Base-by-base conservation (phyloP, 2,113 vertebrate genomes). In the Microtus montanus region DNA sequence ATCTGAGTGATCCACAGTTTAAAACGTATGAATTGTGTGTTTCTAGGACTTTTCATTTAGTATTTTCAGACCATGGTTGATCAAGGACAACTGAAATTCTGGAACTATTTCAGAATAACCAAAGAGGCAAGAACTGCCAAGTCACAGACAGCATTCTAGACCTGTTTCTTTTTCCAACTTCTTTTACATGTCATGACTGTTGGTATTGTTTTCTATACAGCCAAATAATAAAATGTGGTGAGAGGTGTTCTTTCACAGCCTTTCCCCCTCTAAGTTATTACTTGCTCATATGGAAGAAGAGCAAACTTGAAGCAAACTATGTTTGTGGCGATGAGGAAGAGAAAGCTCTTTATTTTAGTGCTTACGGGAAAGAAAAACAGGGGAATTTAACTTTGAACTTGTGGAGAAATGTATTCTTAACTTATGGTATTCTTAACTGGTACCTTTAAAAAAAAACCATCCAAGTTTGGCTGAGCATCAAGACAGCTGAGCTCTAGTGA, bases 351-450 rank as follows among this genome's bases (percentile, higher is more conserved):
- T 95, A 85, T 78, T 95, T 97, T 91, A 38, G 44, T 85, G 63
- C 41, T 92, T 82, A 87, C 73, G 64, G 75, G 91, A 97, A 95
- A 70, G 70, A 88, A 22, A 54, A 63, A 90, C 17, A 84, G 75
- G 52, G 89, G 35, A 80, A 49, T 68, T 95, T 91, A 84, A 68
- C 91, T 91, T 93, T 93, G 74, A 92, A 93, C 78, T 91, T 70
- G 54, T 68, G 54, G 74, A 70, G 89, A 79, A 95, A 92, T 83
- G 52, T 95, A 95, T 93, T 96, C 84, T 92, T 96, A 94, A 94
- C 87, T 94, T 95, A 80, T 3, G 75, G 89, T 95, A 85, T 90
- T 91, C 89, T 96, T 96, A 95, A 94, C 87, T 95, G 80, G 85
- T 85, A 96, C 38, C 90, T 96, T 85, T 61, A 49, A 88, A 95